Evolutionary conservation across 2,113 vertebrate species (phyloP).

Genomic region (Pollachius pollachius): DNA sequence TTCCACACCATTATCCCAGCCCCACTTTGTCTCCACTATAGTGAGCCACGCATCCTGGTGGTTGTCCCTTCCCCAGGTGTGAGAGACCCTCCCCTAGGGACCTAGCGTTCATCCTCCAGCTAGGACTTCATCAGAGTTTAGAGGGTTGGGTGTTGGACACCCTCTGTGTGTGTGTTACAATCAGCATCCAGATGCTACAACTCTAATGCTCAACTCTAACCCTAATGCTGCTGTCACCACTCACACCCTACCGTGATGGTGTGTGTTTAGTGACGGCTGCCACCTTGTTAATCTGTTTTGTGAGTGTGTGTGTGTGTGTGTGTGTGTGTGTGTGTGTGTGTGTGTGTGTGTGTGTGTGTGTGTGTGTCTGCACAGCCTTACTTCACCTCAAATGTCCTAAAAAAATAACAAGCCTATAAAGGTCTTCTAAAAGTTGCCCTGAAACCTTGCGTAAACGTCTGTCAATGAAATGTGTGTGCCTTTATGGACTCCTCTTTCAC

Average conservation of each 20-base stretch:
- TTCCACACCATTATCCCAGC: no score
- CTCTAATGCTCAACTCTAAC: no score
- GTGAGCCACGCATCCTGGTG: neutral
- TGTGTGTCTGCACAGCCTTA: neutral
- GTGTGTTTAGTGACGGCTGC: constrained; percentile 13
- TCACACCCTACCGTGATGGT: constrained; percentile 41
- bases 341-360: constrained; percentile 13
- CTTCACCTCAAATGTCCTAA: no score
- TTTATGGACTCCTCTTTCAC: no score
- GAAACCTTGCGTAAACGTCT: no score
- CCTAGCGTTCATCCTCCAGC: no score
- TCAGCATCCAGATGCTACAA: constrained; percentile 36
- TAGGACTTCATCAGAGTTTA: no score
- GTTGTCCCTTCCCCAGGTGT: neutral
- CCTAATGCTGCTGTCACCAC: constrained; percentile 32
- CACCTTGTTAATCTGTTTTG: neutral
- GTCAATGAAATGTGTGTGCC: no score
- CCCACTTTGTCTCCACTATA: no score
- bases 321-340: neutral
- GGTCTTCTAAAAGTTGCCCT: no score
- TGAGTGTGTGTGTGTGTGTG: constrained; percentile 10
- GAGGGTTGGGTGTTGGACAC: no score
- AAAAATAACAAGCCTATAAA: no score
- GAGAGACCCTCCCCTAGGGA: neutral
- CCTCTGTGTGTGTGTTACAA: constrained; percentile 12